A percentile compares a stretch with the other conserved stretches of the same genome.
Evolutionary conservation across 2,113 vertebrate species (phyloP).

Genomic region (Corvus cornix): DNA sequence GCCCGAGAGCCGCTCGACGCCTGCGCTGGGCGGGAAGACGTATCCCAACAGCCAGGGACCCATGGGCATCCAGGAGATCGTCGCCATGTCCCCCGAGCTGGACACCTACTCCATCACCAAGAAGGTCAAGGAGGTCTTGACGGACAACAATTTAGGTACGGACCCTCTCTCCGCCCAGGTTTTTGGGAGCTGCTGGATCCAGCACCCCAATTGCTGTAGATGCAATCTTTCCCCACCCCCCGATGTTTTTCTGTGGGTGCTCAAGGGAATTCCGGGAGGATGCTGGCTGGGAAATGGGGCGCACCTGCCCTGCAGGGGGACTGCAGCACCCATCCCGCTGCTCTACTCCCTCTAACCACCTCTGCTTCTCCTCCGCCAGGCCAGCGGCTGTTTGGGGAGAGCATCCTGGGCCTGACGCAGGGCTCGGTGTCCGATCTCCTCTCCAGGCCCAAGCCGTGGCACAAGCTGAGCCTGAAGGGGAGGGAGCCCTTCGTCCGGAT

Average conservation of each 20-base stretch:
- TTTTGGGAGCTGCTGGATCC: conserved; percentile 3
- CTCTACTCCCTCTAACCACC: background rate
- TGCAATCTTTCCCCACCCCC: too few relatives aligned
- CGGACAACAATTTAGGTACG: conserved; percentile 96
- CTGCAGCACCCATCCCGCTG: accelerated
- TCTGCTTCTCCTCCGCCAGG: conserved; percentile 77
- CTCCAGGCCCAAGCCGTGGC: conserved; percentile 97
- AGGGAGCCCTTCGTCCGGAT: conserved; percentile 97
- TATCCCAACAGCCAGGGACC: conserved; percentile 74
- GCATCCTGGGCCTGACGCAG: conserved; percentile 96
- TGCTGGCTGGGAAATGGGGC: background rate
- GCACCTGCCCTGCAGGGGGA: background rate
- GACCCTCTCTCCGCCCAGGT: background rate
- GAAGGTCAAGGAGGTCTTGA: conserved; percentile 97
- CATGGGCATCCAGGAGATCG: conserved; percentile 93
- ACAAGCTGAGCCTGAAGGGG: conserved; percentile 97
- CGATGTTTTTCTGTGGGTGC: background rate
- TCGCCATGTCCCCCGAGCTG: conserved; percentile 93
- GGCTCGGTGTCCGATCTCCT: conserved; percentile 97
- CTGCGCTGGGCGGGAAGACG: conserved; percentile 71
- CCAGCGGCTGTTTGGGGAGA: conserved; percentile 97
- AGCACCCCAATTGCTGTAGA: background rate
- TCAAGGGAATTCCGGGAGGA: accelerated
- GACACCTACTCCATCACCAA: conserved; percentile 98
- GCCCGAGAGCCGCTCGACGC: conserved; percentile 68